Conservation (phyloP, 2,797 vertebrate species). For the Serranus cabrilla region DNA sequence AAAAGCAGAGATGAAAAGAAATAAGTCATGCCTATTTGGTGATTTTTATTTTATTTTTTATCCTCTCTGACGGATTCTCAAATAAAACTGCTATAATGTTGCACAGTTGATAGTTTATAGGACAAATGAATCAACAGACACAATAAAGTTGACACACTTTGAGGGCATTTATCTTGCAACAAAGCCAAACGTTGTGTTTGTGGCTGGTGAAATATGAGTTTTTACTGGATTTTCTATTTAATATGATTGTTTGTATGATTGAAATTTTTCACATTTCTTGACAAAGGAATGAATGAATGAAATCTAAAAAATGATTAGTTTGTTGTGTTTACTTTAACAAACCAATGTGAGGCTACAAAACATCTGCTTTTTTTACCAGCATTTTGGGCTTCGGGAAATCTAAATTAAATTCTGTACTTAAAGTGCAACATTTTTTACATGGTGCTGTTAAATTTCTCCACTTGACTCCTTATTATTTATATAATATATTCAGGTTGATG, state of each 20-base stretch:
- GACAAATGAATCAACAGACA: neutral
- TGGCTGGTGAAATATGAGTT: neutral
- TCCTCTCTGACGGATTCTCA: too few species aligned
- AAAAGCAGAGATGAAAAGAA: neutral
- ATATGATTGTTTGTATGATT: too few species aligned
- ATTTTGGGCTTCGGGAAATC: neutral
- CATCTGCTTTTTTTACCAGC: too few species aligned
- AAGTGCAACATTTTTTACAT: too few species aligned
- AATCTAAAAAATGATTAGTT: neutral
- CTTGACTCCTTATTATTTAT: neutral
- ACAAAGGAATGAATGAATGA: neutral
- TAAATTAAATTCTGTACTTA: neutral
- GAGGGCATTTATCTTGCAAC: neutral
- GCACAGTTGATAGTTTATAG: neutral
- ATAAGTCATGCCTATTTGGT: neutral
- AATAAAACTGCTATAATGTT: neutral
- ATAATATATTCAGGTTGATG: neutral
- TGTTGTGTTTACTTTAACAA: neutral
- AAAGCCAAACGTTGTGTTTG: neutral
- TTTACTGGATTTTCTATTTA: neutral
- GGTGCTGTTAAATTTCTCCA: too few species aligned
- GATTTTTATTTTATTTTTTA: too few species aligned
- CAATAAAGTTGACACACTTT: neutral
- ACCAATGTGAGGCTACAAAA: too few species aligned
- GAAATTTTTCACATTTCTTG: neutral